Evolutionary conservation across 2,113 vertebrate species (phyloP), one percentile per base, ranked within the genome.

Genomic region (Rhombomys opimus): DNA sequence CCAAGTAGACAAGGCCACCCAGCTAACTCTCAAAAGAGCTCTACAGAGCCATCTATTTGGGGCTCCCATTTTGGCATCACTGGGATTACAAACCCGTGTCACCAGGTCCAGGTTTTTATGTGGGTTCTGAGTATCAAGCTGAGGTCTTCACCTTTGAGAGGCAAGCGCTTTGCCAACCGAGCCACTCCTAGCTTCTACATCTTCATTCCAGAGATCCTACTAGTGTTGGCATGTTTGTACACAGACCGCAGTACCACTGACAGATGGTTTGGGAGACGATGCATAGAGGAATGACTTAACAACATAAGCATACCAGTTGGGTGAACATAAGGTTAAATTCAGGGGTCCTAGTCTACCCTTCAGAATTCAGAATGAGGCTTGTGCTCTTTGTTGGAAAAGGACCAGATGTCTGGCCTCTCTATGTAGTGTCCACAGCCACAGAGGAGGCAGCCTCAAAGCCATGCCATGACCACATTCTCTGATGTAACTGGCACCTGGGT

Each of bases 321-420:
- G 90, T 59, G 38, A 88, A 50, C 38, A 63, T 78, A 25, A 95
- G 67, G 72, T 73, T 86, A 82, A 81, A 87, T 65, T 89, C 67
- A 95, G 41, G 77, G 50, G 54, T 92, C 82, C 15, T 78, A 76
- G 25, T 70, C 50, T 72, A 52, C 10, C 41, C 41, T 50, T 96
- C 32, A 73, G 87, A 95, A n/a, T 65, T 87, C 12, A 10, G 15
- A 52, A 32, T 32, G 17, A 85, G 81, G 68, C 32, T 52, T 85
- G 20, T 92, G 96, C 97, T 61, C 90, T 78, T 93, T 65, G 70
- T 20, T 90, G 61, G 5, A 82, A 54, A 84, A 90, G 73, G 88
- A 86, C 78, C 23, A 88, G 75, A 52, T 68, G 9, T 80, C 65
- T 72, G 88, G 25, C 30, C 13, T 1, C 35, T 91, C 81, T 41